Base-by-base conservation (phyloP, 2,113 vertebrate genomes). In the Cariama cristata region DNA sequence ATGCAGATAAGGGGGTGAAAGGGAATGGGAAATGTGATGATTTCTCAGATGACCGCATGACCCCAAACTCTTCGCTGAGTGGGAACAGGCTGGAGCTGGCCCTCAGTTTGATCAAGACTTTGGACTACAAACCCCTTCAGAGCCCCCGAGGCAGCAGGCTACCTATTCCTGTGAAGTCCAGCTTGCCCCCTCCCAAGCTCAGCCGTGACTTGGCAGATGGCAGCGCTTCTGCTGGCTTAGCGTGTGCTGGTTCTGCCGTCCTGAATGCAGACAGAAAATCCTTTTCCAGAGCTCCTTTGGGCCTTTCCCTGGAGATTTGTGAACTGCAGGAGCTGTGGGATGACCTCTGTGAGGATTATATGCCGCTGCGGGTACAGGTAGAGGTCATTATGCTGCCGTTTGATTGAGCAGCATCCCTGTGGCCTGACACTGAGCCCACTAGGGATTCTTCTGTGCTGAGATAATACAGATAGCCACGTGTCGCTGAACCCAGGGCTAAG, bases 301-400 rank as follows among this genome's bases (percentile, higher is more conserved):
- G 97, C 60, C 97, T 98, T 63, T 95, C 98, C 89, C 88, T 97
- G 79, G 99, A 99, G 81, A 93, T 99, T 92, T 95, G 97, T 22
- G 99, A 99, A 23, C 97, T 99, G 69, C 98, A 99, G 94, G 99
- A 99, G 88, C 97, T 99, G 93, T 99, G 99, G 99, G 92, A 99
- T 79, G 99, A 99, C 82, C 98, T 99, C 32, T 99, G 97, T 92
- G 97, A 99, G 69, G 98, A 98, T 81, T 99, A 99, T 69, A 97
- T 99, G 85, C 99, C 99, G 1, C 98, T 99, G 55, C 97, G 97
- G 84, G 96, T 98, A 60, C 98, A 99, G 99, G 99, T 99, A 99
- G 96, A 98, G 94, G 86, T 95, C 90, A 84, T n/a, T n/a, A 95
- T 68, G 84, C 68, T 0, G 5, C 79, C 5, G 4, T 88, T 90